Conservation (phyloP, 2,797 vertebrate species). For the Mus caroli region DNA sequence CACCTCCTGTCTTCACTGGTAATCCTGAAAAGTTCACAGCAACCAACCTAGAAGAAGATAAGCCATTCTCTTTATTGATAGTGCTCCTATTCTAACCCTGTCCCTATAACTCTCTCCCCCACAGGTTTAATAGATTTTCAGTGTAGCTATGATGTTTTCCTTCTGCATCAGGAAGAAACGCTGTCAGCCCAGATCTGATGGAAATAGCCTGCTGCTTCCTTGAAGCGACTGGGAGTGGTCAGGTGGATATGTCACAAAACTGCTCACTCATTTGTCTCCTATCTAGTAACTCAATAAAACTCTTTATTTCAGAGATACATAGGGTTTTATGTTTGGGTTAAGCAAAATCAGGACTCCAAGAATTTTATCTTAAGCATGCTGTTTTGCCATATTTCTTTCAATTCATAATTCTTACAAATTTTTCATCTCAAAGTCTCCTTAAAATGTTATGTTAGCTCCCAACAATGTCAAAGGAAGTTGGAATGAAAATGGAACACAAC, state of each 20-base stretch:
- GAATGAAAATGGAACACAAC: neutral
- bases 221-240: neutral
- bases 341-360: neutral
- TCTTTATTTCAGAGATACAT: neutral
- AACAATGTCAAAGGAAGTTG: neutral
- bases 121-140: no score
- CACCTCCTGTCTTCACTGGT: neutral
- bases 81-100: accelerated
- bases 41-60: neutral
- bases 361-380: neutral
- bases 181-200: neutral
- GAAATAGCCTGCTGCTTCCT: neutral
- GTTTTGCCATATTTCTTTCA: neutral
- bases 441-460: neutral
- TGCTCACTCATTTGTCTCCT: neutral
- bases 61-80: neutral
- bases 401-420: neutral
- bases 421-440: slow-evolving; percentile 1
- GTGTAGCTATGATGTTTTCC: neutral
- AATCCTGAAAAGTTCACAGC: neutral
- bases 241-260: neutral
- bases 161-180: neutral
- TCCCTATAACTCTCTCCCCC: no score
- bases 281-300: neutral
- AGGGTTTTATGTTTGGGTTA: neutral